These are phyloP conservation scores for Melanotus villosus DNA, from an alignment of 2,888 invertebrate genomes.

Conservation along the genomic window DNA sequence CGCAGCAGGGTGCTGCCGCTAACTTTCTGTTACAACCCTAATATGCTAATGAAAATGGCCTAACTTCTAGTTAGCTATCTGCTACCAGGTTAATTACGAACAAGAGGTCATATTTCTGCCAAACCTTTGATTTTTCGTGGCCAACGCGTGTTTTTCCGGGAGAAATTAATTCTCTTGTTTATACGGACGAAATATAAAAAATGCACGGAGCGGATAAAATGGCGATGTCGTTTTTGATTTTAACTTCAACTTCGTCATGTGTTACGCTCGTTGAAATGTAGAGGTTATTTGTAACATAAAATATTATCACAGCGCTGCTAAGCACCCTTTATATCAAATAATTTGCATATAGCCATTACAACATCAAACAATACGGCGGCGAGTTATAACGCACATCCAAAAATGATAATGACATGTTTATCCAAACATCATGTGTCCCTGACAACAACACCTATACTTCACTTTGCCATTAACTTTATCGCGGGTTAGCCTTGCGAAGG, in stretches of 20 bases:
- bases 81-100: constrained; percentile 50
- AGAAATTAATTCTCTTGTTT: too few species aligned
- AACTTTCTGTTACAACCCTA: constrained; percentile 50
- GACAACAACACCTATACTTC: constrained; percentile 39
- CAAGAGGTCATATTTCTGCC: constrained; percentile 29
- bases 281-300: constrained; percentile 24
- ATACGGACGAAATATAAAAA: too few species aligned
- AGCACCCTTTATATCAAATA: constrained; percentile 38
- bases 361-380: constrained; percentile 45
- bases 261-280: constrained; percentile 12
- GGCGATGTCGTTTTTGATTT: background rate
- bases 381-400: constrained; percentile 44
- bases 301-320: constrained; percentile 24
- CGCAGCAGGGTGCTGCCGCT: constrained; percentile 51
- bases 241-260: constrained; percentile 8
- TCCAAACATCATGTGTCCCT: constrained; percentile 43
- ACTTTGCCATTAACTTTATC: constrained; percentile 37
- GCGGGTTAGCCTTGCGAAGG: background rate
- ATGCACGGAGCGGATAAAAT: too few species aligned
- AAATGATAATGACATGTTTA: constrained; percentile 50
- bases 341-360: constrained; percentile 39
- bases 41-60: constrained; percentile 56
- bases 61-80: constrained; percentile 53
- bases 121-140: constrained; percentile 24
- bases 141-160: background rate